Evolutionary conservation across 64 coral and sea anemone genomes (phyloP), one percentile per base, ranked within the genome.

Genomic region (Platygyra sinensis): DNA sequence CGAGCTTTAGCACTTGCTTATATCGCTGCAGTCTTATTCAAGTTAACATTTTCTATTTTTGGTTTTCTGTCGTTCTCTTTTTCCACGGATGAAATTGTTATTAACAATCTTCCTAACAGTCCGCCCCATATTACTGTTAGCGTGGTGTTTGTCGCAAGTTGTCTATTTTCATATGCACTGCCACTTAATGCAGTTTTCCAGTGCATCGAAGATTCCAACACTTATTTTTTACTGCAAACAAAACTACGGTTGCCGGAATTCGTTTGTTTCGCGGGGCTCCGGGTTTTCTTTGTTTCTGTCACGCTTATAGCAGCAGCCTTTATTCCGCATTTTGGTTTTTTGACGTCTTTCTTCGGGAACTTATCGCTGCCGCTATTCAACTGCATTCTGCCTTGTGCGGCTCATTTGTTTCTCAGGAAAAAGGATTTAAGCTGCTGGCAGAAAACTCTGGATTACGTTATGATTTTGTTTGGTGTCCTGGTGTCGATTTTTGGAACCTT

Each of bases 251-350:
- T 82, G 25, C 62, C 80, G 6, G 13, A 14, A 30, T 30, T 82
- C 15, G 52, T 65, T 14, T 89, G 16, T 57, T 49, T 80, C 11
- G 62, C 36, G 8, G 14, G 20, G 19, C 4, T 80, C 30, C 88
- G 88, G 20, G 20, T 89, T 51, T 13, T 52, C 3, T 2, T 90
- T 25, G 88, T 90, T 57, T 49, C 79, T 0, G 25, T 81, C 8
- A 72, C 78, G 18, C 71, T 82, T 25, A 2, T n/a, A 11, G 28
- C 60, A 9, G 61, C 88, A 9, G 78, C 79, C 57, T 79, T 28
- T n/a, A 51, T 90, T 20, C 88, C 88, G 16, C 88, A 90, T 46
- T 90, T 90, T 90, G 88, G 76, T 50, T 33, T 73, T 18, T 30
- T 80, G 22, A 57, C 67, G 2, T 67, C 88, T 11, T 74, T 90